Evolutionary conservation across 2,113 vertebrate genomes (phyloP).

Genomic region (Smithornis capensis): DNA sequence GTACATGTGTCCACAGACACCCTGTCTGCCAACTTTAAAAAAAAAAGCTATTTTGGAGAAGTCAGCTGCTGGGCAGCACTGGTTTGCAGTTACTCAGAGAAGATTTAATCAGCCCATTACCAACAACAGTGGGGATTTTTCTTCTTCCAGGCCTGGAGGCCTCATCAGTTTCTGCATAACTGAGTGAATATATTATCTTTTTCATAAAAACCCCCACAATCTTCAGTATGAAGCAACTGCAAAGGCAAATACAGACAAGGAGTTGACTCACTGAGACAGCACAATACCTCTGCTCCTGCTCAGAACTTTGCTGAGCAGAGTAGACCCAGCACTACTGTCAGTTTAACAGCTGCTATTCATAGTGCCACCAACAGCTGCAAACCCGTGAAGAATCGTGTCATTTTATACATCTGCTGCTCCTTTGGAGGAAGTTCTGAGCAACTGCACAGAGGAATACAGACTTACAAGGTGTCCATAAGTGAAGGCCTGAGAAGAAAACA

Average conservation of each 20-base stretch:
- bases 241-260: slow-evolving; percentile 7
- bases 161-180: neutral
- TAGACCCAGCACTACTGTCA: neutral
- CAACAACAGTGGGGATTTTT: neutral
- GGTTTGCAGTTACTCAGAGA: neutral
- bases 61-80: slow-evolving; percentile 27
- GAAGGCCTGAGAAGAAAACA: neutral
- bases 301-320: slow-evolving; percentile 6
- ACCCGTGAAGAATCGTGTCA: slow-evolving; percentile 3
- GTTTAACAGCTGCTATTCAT: slow-evolving; percentile 37
- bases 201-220: rapidly evolving
- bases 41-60: neutral
- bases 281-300: slow-evolving; percentile 20
- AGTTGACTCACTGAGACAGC: slow-evolving; percentile 33
- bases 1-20: neutral
- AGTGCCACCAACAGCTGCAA: slow-evolving; percentile 36
- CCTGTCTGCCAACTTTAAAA: neutral
- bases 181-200: slow-evolving; percentile 25
- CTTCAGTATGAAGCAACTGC: neutral
- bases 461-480: neutral
- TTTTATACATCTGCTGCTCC: slow-evolving; percentile 32
- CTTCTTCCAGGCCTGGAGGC: neutral
- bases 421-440: neutral
- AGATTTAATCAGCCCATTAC: neutral
- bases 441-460: neutral